Evolutionary conservation across 2,797 vertebrate species (phyloP), one percentile per base, ranked within the genome.

Genomic region (Lagorchestes hirsutus): DNA sequence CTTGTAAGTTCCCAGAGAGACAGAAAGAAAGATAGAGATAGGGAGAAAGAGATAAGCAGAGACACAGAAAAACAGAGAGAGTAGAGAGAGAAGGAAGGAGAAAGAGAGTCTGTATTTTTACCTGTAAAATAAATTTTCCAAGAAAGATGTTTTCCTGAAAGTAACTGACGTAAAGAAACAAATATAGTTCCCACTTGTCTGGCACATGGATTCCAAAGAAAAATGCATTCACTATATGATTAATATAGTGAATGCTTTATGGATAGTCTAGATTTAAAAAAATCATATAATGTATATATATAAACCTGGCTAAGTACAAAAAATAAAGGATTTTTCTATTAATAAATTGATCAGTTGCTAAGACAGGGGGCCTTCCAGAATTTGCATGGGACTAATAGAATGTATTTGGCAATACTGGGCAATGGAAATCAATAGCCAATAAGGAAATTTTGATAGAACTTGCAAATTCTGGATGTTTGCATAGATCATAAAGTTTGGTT

Each of bases 181-280:
- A 46, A n/a, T 91, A 59, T 57, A 82, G 55, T 28, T 11, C 31
- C 50, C 40, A 95, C 16, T 13, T 96, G 13, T 82, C 95, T 93
- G 93, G 54, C 28, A 58, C 62, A 90, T 0, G 13, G 11, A 95
- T 96, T 93, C 94, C 40, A n/a, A 95, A 40, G 22, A 40, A 93
- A 62, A 54, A 9, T 10, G 57, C 18, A 92, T n/a, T 28, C 62
- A 90, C 74, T 14, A 74, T 16, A n/a, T n/a, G 16, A n/a, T 90
- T 94, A 94, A 93, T 96, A 91, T 93, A 92, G 62, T 50, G 52
- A 90, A 93, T 74, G 74, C 92, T 95, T 95, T 52, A 82, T 55
- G 57, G 91, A 92, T 94, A 74, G 11, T 67, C 46, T 92, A 74
- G 90, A 57, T 95, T 67, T 67, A 5, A 74, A 74, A 74, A 74